Evolutionary conservation across 1,140 invertebrate species (phyloP).

Genomic region (Drosophila pseudoananassae): DNA sequence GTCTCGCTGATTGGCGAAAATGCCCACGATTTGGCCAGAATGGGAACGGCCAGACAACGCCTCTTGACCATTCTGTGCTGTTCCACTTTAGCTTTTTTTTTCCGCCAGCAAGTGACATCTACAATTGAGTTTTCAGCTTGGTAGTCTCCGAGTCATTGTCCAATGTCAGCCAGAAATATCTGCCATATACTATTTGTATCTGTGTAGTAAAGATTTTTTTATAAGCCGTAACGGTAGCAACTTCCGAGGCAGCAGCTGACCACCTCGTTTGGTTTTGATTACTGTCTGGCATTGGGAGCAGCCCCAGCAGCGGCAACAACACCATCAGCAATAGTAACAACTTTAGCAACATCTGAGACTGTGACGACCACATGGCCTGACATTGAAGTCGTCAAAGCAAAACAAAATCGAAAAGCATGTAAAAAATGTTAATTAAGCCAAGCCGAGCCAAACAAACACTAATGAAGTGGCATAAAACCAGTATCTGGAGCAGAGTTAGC

Average conservation of each 20-base stretch:
- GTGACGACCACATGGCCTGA: constrained; percentile 70
- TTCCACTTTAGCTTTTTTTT: constrained; percentile 42
- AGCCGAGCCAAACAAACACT: constrained; percentile 11
- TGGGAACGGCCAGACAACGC: constrained; percentile 25
- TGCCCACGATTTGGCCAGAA: constrained; percentile 42
- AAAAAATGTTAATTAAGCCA: constrained; percentile 55
- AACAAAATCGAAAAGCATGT: constrained; percentile 53
- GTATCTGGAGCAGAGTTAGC: constrained; percentile 35
- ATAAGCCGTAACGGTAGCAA: constrained; percentile 68
- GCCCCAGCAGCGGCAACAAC: constrained; percentile 26
- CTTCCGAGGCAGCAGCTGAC: constrained; percentile 63
- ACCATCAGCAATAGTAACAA: constrained; percentile 37
- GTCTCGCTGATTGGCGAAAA: constrained; percentile 68
- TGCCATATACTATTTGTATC: constrained; percentile 2
- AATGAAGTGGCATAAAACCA: constrained; percentile 39
- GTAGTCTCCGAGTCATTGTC: constrained; percentile 69
- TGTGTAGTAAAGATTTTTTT: constrained; percentile 37
- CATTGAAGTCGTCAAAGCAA: constrained; percentile 63
- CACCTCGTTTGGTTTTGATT: constrained; percentile 68
- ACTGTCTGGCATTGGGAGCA: constrained; percentile 73
- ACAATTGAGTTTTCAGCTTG: constrained; percentile 52
- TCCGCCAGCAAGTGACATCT: constrained; percentile 27
- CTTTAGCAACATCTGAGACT: constrained; percentile 30
- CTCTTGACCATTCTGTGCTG: constrained; percentile 45
- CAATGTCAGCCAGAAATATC: constrained; percentile 57